Conservation (phyloP, 2,888 invertebrate species). For the Mystacides longicornis region DNA sequence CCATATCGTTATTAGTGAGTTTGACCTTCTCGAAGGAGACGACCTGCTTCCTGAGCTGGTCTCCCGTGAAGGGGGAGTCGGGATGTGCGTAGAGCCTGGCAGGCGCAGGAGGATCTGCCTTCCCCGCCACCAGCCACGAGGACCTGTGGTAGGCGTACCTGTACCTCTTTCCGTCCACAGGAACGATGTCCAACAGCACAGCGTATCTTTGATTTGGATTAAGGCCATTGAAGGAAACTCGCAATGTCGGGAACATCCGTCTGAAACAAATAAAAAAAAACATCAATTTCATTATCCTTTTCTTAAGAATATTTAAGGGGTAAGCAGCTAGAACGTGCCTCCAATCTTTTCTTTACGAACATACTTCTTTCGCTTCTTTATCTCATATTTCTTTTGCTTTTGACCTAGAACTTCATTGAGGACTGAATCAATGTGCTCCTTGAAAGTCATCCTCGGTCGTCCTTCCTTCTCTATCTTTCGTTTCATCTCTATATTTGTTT, state of each 20-base stretch:
- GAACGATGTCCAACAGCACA: slow-evolving; percentile 80
- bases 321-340: too few species aligned
- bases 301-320: too few species aligned
- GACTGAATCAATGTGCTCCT: too few species aligned
- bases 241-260: slow-evolving; percentile 86
- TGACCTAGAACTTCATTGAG: too few species aligned
- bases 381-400: too few species aligned
- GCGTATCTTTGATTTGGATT: slow-evolving; percentile 66
- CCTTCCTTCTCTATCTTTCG: too few species aligned
- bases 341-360: too few species aligned
- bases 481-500: too few species aligned
- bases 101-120: slow-evolving; percentile 82
- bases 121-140: slow-evolving; percentile 86
- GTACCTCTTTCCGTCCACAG: slow-evolving; percentile 80
- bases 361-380: too few species aligned
- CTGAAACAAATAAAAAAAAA: slow-evolving; percentile 43
- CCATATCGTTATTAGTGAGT: slow-evolving; percentile 86
- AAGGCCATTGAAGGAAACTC: slow-evolving; percentile 73
- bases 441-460: too few species aligned
- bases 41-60: slow-evolving; percentile 79
- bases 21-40: slow-evolving; percentile 89
- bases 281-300: background rate
- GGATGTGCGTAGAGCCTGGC: slow-evolving; percentile 79
- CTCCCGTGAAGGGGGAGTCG: slow-evolving; percentile 82
- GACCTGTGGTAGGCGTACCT: slow-evolving; percentile 88